These are phyloP conservation scores for Trachops cirrhosus DNA, from an alignment of 2,797 vertebrate genomes.

Conservation along the genomic window DNA sequence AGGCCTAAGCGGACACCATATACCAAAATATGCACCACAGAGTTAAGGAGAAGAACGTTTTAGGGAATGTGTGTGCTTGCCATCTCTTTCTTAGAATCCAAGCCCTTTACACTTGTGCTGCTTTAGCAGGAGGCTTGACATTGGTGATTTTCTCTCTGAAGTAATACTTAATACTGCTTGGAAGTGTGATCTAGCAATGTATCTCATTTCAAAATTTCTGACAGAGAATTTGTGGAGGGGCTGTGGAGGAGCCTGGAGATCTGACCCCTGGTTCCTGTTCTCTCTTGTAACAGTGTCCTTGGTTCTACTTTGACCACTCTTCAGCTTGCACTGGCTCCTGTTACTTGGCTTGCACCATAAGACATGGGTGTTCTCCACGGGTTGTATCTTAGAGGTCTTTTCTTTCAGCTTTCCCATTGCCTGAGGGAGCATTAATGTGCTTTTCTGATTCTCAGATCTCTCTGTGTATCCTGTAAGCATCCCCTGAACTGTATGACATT, in stretches of 20 bases:
- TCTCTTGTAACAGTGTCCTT: not conserved
- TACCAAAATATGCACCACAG: not conserved
- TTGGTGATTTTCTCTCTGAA: conserved; percentile 1
- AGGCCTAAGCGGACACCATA: not conserved
- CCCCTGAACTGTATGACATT: not conserved
- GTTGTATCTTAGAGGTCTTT: not conserved
- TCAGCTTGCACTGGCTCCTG: not conserved
- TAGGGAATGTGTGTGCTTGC: not conserved
- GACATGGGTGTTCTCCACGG: not conserved
- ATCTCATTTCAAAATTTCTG: not conserved
- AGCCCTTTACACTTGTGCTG: not conserved
- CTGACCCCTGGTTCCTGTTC: not conserved
- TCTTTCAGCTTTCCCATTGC: not conserved
- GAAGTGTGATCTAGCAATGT: not conserved
- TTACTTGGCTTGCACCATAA: not conserved
- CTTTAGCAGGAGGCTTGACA: not conserved
- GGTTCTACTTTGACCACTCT: not conserved
- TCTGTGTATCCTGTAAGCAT: not conserved
- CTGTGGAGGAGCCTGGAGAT: not conserved
- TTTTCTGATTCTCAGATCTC: not conserved
- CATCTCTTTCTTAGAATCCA: not conserved
- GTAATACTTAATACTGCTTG: not conserved
- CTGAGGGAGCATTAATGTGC: not conserved
- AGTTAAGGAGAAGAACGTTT: not conserved
- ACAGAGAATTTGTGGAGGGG: not conserved